Base-by-base conservation (phyloP, 2,888 invertebrate genomes). In the Tipula lateralis region DNA sequence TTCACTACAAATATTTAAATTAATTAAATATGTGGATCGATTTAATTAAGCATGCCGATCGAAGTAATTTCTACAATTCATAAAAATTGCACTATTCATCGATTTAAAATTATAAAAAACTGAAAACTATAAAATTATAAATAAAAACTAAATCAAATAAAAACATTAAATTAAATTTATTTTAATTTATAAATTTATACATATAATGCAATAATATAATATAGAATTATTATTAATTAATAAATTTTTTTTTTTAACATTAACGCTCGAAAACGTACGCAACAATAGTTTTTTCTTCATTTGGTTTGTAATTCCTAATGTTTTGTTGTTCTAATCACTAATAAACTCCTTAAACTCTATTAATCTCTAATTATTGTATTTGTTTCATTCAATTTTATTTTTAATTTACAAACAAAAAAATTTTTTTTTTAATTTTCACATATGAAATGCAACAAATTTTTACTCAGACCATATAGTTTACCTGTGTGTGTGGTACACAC, bases 401-500 rank as follows among this genome's bases (percentile, higher is more conserved):
- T 66, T 66, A 66, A 66, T 66, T 66, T 66, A 9, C 24, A 50
- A n/a, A 50, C 50, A 50, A 50, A 7, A 19, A 50, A 50, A 50
- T 2, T 9, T 9, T 39, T 39, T 12, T 50, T 19, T 24, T 1
- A 66, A 66, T 66, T 66, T 66, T 66, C 24, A 66, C 9, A 66
- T 24, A 24, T 9, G 24, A 66, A 66, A 66, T 66, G 66, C 66
- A 66, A 66, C 66, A 66, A 66, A 66, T 66, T 66, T 44, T 24
- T 66, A 66, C 24, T 66, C 66, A 66, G 66, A 66, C 66, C 66
- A 66, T 66, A 24, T 66, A 66, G 66, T 66, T 66, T 66, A 66
- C 66, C 66, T 66, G 66, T 66, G 66, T 66, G 16, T 66, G 66
- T 24, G 24, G 24, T 66, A 66, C 66, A n/a, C n/a, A 66, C 24